Conservation (phyloP, 2,888 invertebrate genomes). For the Thelaira solivaga region DNA sequence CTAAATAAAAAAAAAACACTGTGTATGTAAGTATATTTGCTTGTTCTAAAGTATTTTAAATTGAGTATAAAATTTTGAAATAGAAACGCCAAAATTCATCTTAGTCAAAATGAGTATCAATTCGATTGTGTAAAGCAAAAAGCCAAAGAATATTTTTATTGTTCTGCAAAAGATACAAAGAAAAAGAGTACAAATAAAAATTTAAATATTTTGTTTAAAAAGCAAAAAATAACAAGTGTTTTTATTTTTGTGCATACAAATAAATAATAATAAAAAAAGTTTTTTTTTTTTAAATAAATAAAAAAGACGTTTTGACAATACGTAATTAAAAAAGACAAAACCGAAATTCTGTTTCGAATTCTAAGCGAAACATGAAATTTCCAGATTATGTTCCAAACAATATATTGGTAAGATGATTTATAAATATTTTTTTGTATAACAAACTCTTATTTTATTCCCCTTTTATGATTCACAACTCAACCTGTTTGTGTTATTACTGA, state of each 20-base stretch:
- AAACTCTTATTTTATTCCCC: too few species aligned
- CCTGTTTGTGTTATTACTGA: too few species aligned
- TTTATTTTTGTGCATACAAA: too few species aligned
- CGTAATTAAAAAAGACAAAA: neutral
- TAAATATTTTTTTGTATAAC: neutral
- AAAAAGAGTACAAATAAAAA: neutral
- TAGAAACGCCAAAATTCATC: conserved; percentile 7
- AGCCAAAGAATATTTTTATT: neutral
- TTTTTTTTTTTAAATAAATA: neutral
- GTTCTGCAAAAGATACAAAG: neutral
- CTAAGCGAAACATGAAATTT: conserved; percentile 71
- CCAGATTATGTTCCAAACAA: conserved; percentile 76
- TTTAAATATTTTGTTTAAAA: neutral
- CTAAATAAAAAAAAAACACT: neutral
- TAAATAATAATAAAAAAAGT: conserved; percentile 7
- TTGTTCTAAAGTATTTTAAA: neutral
- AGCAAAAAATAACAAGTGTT: neutral
- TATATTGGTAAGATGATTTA: conserved; percentile 70
- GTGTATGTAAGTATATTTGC: neutral
- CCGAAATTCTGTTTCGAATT: conserved; percentile 43
- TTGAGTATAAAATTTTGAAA: neutral
- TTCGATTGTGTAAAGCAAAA: conserved; percentile 10
- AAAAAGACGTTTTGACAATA: neutral
- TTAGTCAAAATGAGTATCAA: neutral
- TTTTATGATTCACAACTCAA: too few species aligned